Percentiles rank a stretch among this genome's conserved stretches.
These are phyloP conservation scores for Pangasius larnaudii DNA, from an alignment of 2,797 vertebrate genomes.

Conservation along the genomic window DNA sequence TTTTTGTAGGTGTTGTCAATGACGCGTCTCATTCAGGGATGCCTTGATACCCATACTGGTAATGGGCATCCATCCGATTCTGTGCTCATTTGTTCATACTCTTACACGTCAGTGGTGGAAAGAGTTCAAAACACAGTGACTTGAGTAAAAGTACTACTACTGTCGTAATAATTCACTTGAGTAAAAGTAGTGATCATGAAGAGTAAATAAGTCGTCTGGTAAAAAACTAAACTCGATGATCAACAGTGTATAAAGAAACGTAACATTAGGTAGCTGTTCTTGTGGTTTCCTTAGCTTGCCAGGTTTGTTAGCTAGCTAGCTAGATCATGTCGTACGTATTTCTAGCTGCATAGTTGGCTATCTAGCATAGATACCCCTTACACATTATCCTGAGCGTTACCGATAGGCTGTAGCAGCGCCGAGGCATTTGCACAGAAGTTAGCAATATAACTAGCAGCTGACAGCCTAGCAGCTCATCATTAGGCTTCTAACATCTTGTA, in stretches of 20 bases:
- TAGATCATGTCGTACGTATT: not conserved
- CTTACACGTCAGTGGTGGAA: not conserved
- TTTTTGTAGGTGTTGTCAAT: too few relatives aligned
- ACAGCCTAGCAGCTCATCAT: not conserved
- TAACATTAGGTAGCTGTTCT: not conserved
- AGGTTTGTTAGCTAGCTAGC: not conserved
- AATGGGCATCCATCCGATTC: not conserved
- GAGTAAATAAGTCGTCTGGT: not conserved
- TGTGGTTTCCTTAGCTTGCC: not conserved
- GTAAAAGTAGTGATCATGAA: not conserved
- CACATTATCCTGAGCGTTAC: not conserved
- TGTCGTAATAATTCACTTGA: not conserved
- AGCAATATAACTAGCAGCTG: not conserved
- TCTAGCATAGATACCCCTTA: not conserved
- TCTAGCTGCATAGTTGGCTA: not conserved
- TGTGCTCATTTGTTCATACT: not conserved
- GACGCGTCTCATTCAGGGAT: not conserved
- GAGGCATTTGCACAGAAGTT: not conserved
- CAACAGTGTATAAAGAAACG: not conserved
- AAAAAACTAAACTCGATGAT: not conserved
- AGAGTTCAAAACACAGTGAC: not conserved
- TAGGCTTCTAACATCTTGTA: not conserved
- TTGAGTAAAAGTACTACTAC: not conserved
- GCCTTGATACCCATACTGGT: not conserved
- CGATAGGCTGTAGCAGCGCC: too few relatives aligned